phyloP scores from a whole-genome alignment of 2,113 vertebrate genomes.

The Lagopus leucura region DNA sequence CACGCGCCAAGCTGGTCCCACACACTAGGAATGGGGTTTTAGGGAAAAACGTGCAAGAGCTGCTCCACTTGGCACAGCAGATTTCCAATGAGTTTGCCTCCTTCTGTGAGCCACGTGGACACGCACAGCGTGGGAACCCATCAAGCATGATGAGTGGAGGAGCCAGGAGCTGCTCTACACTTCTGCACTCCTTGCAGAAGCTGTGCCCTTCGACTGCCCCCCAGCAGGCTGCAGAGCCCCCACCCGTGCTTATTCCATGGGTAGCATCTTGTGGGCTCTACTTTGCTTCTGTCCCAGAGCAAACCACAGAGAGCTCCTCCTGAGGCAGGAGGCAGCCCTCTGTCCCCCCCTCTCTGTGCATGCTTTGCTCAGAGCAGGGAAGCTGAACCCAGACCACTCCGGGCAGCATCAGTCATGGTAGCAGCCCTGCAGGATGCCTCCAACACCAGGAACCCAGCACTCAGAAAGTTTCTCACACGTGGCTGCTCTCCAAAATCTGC shows the following conservation, averaged over 20 bases:
- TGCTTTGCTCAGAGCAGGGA: neutral
- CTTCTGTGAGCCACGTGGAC: neutral
- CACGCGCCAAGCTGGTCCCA: neutral
- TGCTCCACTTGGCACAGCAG: neutral
- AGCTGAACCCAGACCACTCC: fast-evolving
- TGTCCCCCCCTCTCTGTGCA: fast-evolving
- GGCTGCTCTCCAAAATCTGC: neutral
- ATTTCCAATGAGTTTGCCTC: neutral
- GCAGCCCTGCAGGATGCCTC: neutral
- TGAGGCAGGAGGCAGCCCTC: neutral
- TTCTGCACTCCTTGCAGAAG: fast-evolving
- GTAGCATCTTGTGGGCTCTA: neutral
- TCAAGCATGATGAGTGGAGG: fast-evolving
- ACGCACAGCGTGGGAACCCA: fast-evolving
- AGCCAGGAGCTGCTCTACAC: fast-evolving
- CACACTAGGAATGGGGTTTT: neutral
- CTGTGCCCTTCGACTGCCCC: neutral
- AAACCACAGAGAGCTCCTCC: neutral
- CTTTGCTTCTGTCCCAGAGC: neutral
- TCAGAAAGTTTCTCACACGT: neutral
- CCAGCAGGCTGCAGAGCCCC: neutral
- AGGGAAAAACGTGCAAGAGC: neutral
- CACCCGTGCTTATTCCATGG: neutral
- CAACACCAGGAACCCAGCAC: fast-evolving
- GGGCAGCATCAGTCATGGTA: neutral